Evolutionary conservation across 2,113 vertebrate genomes (phyloP).

Genomic region (Seriola dumerili): DNA sequence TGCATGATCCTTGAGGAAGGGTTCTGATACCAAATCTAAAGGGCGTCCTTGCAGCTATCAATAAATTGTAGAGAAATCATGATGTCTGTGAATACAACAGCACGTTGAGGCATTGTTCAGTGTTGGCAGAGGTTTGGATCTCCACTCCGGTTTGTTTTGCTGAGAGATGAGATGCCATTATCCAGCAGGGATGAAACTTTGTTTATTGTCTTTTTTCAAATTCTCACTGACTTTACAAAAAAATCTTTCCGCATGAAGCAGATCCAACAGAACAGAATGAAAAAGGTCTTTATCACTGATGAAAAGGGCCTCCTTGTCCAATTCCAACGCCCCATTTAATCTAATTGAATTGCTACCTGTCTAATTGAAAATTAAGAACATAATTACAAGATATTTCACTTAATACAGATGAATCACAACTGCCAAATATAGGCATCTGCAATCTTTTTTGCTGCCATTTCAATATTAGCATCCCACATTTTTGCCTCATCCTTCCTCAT

Average conservation of each 20-base stretch:
- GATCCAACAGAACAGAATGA: not conserved
- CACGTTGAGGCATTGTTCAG: not conserved
- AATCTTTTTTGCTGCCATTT: not conserved
- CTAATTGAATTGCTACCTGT: conserved; percentile 1
- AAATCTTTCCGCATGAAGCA: not conserved
- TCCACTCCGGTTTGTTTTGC: not conserved
- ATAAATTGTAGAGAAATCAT: not conserved
- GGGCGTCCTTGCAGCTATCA: not conserved
- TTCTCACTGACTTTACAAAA: not conserved
- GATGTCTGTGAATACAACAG: conserved; percentile 11
- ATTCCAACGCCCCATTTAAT: not conserved
- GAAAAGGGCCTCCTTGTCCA: not conserved
- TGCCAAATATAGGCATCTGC: not conserved
- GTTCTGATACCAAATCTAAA: not conserved
- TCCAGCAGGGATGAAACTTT: not conserved
- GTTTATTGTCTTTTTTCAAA: not conserved
- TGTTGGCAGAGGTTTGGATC: not conserved
- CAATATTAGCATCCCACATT: not conserved
- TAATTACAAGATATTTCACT: conserved; percentile 4
- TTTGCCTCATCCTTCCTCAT: not conserved
- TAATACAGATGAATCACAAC: not conserved
- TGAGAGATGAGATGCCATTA: not conserved
- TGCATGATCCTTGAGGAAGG: not conserved
- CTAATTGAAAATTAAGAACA: conserved; percentile 9
- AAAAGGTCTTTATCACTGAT: not conserved